These are phyloP conservation scores for Apostichopus parvimensis DNA, from an alignment of 35 echinoderm and acorn worm species.

Conservation along the genomic window DNA sequence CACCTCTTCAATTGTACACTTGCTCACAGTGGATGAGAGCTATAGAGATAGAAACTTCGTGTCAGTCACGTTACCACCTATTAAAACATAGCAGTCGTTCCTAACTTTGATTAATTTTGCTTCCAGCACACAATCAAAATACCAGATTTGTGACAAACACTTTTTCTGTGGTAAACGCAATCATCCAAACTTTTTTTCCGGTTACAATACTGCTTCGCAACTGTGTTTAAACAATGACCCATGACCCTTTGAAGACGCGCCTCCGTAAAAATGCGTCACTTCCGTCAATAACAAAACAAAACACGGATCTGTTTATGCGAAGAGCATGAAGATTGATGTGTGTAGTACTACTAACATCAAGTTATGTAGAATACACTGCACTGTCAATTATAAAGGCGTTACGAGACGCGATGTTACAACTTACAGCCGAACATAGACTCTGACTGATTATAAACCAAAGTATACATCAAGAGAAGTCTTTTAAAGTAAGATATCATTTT, in stretches of 20 bases:
- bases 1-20: too few species aligned
- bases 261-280: constrained; percentile 6
- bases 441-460: background rate
- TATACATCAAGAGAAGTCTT: background rate
- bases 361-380: background rate
- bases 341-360: background rate
- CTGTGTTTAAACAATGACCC: background rate
- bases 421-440: background rate
- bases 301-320: background rate
- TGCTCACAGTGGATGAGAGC: too few species aligned
- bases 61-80: too few species aligned
- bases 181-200: too few species aligned
- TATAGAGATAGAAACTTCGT: too few species aligned
- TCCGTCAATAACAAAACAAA: constrained; percentile 38
- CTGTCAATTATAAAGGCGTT: background rate
- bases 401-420: too few species aligned
- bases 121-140: too few species aligned
- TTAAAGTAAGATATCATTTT: background rate
- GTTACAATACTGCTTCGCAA: too few species aligned
- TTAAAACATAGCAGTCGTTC: too few species aligned
- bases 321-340: background rate
- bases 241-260: background rate
- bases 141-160: too few species aligned
- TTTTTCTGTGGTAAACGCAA: too few species aligned
- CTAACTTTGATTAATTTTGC: too few species aligned